A percentile compares a stretch with the other conserved stretches of the same genome.
These are phyloP conservation scores for Aulostomus chinensis DNA, from an alignment of 2,797 vertebrate genomes.

Conservation along the genomic window DNA sequence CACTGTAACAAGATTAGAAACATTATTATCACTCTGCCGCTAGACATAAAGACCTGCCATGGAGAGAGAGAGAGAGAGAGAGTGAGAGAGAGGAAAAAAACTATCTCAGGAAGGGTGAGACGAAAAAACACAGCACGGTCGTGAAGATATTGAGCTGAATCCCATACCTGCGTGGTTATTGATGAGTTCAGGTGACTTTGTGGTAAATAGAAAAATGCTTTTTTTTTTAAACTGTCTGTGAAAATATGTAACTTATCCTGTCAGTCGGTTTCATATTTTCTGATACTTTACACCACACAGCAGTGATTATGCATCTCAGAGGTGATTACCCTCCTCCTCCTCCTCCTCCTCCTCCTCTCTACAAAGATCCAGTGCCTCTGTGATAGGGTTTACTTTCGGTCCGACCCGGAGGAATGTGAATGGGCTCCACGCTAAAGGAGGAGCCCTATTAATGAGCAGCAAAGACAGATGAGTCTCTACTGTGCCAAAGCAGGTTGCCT, in stretches of 20 bases:
- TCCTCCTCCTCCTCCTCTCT: too few species aligned
- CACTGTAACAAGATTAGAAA: constrained; percentile 84
- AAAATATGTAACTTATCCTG: constrained; percentile 35
- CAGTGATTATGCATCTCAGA: constrained; percentile 46
- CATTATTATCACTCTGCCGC: constrained; percentile 76
- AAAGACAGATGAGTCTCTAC: constrained; percentile 74
- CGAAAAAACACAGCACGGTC: neutral
- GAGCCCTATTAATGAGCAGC: constrained; percentile 72
- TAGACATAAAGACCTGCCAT: constrained; percentile 57
- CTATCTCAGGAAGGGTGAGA: constrained; percentile 25
- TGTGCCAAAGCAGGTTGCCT: constrained; percentile 76
- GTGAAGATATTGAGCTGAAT: constrained; percentile 29
- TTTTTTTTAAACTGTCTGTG: too few species aligned
- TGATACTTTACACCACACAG: constrained; percentile 39
- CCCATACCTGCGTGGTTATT: constrained; percentile 13
- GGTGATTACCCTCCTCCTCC: constrained; percentile 44
- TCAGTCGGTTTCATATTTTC: constrained; percentile 44
- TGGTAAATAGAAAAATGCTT: constrained; percentile 15
- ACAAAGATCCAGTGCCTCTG: constrained; percentile 21
- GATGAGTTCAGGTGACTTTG: constrained; percentile 5
- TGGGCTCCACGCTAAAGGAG: constrained; percentile 39
- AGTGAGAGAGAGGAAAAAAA: too few species aligned
- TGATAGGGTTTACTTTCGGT: constrained; percentile 27
- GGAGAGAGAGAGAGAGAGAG: constrained; percentile 5
- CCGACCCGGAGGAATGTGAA: constrained; percentile 62